Percentiles rank a stretch among this genome's conserved stretches.
Evolutionary conservation across 64 coral and sea anemone genomes (phyloP).

Genomic region (Hydrozoanthus tunicans): DNA sequence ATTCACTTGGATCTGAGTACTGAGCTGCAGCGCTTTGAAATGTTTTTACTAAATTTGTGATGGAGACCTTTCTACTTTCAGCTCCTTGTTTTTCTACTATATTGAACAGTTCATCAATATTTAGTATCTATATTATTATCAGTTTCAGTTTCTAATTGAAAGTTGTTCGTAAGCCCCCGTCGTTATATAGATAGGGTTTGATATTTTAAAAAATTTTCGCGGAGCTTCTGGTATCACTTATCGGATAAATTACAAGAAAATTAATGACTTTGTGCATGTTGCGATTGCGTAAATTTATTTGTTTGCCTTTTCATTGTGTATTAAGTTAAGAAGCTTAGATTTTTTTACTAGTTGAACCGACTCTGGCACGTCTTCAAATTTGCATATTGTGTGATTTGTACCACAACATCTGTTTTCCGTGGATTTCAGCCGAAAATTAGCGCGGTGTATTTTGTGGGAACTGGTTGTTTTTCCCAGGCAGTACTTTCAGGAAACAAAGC

Average conservation of each 20-base stretch:
- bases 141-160: no score
- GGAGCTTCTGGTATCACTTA: neutral
- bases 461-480: neutral
- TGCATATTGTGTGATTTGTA: neutral
- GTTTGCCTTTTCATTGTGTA: neutral
- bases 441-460: neutral
- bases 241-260: neutral
- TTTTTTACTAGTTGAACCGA: neutral
- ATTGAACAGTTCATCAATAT: no score
- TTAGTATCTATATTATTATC: no score
- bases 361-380: neutral
- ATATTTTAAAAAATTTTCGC: neutral
- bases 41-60: no score
- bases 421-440: neutral
- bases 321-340: neutral
- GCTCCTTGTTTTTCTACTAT: no score
- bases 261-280: neutral
- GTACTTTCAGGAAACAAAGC: neutral
- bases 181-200: neutral
- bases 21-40: no score
- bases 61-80: no score
- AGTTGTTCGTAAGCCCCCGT: no score
- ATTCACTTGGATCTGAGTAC: no score
- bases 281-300: neutral
- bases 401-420: slow-evolving; percentile 12